A percentile compares a stretch with the other conserved stretches of the same genome.
Evolutionary conservation across 2,113 vertebrate genomes (phyloP).

Genomic region (Meleagris gallopavo): DNA sequence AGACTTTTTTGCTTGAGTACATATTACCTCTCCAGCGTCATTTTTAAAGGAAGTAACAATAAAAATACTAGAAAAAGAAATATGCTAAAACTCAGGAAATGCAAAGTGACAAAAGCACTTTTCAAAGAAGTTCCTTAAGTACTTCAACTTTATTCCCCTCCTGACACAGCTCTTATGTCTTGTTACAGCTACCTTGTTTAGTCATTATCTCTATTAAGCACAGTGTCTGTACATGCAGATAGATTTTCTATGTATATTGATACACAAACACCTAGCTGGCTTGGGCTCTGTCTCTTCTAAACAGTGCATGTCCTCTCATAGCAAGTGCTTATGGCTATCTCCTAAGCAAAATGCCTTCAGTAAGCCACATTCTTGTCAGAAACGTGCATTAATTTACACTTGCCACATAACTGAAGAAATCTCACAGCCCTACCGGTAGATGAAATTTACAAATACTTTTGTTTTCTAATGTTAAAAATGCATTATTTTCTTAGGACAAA

Average conservation of each 20-base stretch:
- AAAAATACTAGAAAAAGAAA: background rate
- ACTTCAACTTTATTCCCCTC: background rate
- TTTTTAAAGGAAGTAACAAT: background rate
- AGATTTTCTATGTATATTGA: background rate
- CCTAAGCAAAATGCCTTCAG: background rate
- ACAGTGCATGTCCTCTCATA: background rate
- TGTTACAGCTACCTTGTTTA: background rate
- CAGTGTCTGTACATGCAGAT: background rate
- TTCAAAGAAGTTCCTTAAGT: background rate
- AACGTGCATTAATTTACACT: background rate
- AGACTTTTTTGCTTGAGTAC: slow-evolving; percentile 26
- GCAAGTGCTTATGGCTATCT: background rate
- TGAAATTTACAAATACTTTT: accelerated
- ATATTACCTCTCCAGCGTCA: slow-evolving; percentile 50
- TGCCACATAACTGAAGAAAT: background rate
- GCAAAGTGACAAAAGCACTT: slow-evolving; percentile 24
- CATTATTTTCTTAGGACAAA: background rate
- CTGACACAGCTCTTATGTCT: background rate
- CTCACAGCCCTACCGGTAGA: background rate
- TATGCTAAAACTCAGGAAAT: slow-evolving; percentile 33
- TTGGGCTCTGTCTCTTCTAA: background rate
- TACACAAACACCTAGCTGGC: background rate
- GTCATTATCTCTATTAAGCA: background rate
- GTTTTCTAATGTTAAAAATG: background rate
- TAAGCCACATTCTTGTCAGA: background rate